These are phyloP conservation scores for Calyptommatus sinebrachiatus DNA, from an alignment of 2,113 vertebrate species.

Conservation along the genomic window DNA sequence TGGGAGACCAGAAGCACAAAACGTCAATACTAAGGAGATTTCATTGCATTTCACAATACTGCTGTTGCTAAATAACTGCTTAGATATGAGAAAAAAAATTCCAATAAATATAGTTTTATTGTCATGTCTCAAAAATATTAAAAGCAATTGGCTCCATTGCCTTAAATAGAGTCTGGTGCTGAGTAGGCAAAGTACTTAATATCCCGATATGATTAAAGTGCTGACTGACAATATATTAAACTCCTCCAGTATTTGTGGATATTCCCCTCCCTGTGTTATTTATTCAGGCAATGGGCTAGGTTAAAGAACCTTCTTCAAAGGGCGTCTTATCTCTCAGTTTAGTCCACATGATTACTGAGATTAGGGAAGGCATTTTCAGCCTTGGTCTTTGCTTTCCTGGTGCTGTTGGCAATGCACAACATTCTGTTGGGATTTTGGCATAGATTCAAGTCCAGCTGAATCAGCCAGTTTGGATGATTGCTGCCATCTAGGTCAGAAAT, in stretches of 20 bases:
- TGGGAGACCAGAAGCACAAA: conserved; percentile 43
- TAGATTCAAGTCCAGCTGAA: too few relatives aligned
- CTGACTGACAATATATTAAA: conserved; percentile 47
- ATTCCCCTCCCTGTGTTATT: not conserved
- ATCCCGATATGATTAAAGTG: conserved; percentile 16
- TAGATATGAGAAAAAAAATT: conserved; percentile 29
- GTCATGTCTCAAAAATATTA: conserved; percentile 35
- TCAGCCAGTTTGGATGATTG: too few relatives aligned
- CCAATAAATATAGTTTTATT: conserved; percentile 55
- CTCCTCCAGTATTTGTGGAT: conserved; percentile 6
- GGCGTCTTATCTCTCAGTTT: conserved; percentile 25
- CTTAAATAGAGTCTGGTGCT: conserved; percentile 35
- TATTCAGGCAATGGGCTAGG: conserved; percentile 20
- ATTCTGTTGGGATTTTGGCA: too few relatives aligned
- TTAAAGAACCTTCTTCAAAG: conserved; percentile 33
- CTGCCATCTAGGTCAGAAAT: too few relatives aligned
- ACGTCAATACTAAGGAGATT: conserved; percentile 47
- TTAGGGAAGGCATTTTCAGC: not conserved
- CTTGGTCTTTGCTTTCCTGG: not conserved
- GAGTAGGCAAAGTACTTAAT: conserved; percentile 25
- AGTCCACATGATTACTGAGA: not conserved
- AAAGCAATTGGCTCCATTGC: conserved; percentile 45
- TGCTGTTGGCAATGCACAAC: not conserved
- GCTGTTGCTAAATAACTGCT: conserved; percentile 55
- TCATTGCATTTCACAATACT: conserved; percentile 46